Percentiles rank a stretch among this genome's conserved stretches.
Evolutionary conservation across 2,113 vertebrate genomes (phyloP).

Genomic region (Gasterosteus aculeatus): DNA sequence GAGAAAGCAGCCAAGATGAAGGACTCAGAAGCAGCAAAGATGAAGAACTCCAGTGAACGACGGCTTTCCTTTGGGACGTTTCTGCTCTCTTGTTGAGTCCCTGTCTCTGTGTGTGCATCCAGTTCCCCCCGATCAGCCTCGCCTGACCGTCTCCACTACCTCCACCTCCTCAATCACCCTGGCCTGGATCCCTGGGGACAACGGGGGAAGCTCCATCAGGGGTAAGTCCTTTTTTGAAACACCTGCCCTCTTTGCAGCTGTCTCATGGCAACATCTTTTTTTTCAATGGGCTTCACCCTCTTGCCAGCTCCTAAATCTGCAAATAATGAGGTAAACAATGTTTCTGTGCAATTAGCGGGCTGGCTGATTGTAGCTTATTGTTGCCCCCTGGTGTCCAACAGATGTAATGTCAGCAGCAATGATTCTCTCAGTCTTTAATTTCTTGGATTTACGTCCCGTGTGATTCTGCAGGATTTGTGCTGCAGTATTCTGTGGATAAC

Average conservation of each 20-base stretch:
- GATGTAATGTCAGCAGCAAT: slow-evolving; percentile 25
- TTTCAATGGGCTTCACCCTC: slow-evolving; percentile 9
- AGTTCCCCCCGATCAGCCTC: slow-evolving; percentile 98
- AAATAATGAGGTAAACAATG: slow-evolving; percentile 29
- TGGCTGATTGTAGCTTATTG: slow-evolving; percentile 20
- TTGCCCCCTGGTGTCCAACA: slow-evolving; percentile 67
- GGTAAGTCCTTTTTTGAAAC: slow-evolving; percentile 57
- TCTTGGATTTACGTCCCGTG: slow-evolving; percentile 3
- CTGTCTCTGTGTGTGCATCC: slow-evolving; percentile 10
- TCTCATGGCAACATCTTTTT: neutral
- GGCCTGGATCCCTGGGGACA: slow-evolving; percentile 98
- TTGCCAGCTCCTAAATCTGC: slow-evolving; percentile 16
- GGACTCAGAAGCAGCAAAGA: too few species aligned
- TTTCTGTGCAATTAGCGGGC: slow-evolving; percentile 15
- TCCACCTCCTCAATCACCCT: slow-evolving; percentile 96
- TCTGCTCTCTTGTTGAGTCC: slow-evolving; percentile 17
- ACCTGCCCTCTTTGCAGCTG: neutral
- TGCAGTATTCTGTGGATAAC: slow-evolving; percentile 99
- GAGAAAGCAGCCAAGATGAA: slow-evolving; percentile 7
- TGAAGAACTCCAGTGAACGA: too few species aligned
- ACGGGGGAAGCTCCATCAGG: slow-evolving; percentile 89
- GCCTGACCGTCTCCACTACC: slow-evolving; percentile 95
- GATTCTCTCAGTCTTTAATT: neutral
- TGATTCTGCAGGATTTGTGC: slow-evolving; percentile 88
- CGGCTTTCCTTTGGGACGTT: neutral